These are phyloP conservation scores for Drosophila rufa DNA, from an alignment of 1,140 invertebrate species.

Conservation along the genomic window DNA sequence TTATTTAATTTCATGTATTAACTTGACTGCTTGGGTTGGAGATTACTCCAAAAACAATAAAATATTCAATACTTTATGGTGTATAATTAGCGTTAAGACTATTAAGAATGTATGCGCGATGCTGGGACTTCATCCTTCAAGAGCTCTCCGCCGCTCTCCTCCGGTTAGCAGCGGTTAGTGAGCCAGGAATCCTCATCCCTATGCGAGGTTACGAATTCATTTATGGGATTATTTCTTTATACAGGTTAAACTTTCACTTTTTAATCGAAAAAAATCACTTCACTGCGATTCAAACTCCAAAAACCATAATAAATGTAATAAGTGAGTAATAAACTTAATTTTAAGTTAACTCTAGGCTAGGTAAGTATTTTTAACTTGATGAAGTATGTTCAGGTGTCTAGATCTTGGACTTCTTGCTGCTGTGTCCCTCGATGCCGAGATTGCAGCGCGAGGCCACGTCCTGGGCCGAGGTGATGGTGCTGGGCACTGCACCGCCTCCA, in stretches of 20 bases:
- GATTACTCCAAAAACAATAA: conserved; percentile 59
- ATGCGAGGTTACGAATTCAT: conserved; percentile 46
- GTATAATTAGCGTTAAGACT: conserved; percentile 42
- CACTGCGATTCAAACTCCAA: conserved; percentile 39
- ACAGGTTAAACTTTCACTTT: conserved; percentile 24
- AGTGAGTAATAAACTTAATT: conserved; percentile 42
- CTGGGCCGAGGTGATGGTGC: conserved; percentile 58
- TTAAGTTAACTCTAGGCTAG: conserved; percentile 28
- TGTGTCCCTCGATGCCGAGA: conserved; percentile 83
- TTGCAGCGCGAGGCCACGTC: conserved; percentile 79
- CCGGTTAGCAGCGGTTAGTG: conserved; percentile 9
- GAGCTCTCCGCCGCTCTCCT: conserved; percentile 13
- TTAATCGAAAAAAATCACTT: conserved; percentile 39
- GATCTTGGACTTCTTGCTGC: conserved; percentile 77
- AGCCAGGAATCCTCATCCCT: not conserved
- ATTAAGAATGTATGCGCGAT: conserved; percentile 29
- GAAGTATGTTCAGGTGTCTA: conserved; percentile 30
- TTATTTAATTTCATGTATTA: conserved; percentile 23
- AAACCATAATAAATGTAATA: conserved; percentile 12
- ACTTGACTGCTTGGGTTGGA: conserved; percentile 11
- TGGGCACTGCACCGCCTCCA: conserved; percentile 44
- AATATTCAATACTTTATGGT: conserved; percentile 65
- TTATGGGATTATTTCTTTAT: conserved; percentile 27
- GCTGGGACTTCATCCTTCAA: not conserved
- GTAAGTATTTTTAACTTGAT: conserved; percentile 6